These are phyloP conservation scores for Cartodere bifasciata DNA, from an alignment of 2,888 invertebrate species.

Conservation along the genomic window DNA sequence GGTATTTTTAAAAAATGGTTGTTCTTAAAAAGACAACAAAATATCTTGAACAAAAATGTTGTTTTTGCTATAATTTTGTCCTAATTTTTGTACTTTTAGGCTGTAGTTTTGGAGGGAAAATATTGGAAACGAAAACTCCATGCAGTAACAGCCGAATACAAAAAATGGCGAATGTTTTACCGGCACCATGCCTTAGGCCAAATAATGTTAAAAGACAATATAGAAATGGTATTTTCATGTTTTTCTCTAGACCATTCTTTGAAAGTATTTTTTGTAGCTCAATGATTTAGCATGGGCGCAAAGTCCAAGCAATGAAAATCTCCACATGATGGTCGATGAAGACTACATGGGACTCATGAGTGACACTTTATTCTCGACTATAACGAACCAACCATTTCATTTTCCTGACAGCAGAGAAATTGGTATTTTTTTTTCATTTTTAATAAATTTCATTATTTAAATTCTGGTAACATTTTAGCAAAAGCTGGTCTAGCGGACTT, in stretches of 20 bases:
- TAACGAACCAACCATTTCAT: constrained; percentile 78
- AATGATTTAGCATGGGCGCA: constrained; percentile 60
- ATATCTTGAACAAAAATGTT: too few relatives aligned
- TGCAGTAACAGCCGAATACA: constrained; percentile 96
- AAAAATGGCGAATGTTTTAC: constrained; percentile 94
- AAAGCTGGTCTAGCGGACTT: constrained; percentile 87
- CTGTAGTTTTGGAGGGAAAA: constrained; percentile 95
- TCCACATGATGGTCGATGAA: constrained; percentile 70
- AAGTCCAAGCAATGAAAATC: constrained; percentile 50
- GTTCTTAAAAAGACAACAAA: too few relatives aligned
- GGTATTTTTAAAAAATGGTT: too few relatives aligned
- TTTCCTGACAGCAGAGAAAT: constrained; percentile 97
- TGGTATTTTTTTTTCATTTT: constrained; percentile 40
- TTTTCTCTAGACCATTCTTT: constrained; percentile 1
- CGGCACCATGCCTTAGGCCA: constrained; percentile 67
- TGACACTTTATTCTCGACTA: constrained; percentile 82
- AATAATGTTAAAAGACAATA: constrained; percentile 46
- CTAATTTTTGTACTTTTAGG: constrained; percentile 47
- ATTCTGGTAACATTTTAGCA: constrained; percentile 37
- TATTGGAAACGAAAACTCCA: constrained; percentile 98
- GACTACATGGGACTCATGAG: constrained; percentile 80
- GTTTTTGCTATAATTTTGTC: too few relatives aligned
- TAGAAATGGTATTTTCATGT: constrained; percentile 50
- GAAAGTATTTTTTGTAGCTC: constrained; percentile 37
- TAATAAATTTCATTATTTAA: constrained; percentile 1